Evolutionary conservation across 2,888 invertebrate genomes (phyloP).

Genomic region (Lasioglossum vierecki): DNA sequence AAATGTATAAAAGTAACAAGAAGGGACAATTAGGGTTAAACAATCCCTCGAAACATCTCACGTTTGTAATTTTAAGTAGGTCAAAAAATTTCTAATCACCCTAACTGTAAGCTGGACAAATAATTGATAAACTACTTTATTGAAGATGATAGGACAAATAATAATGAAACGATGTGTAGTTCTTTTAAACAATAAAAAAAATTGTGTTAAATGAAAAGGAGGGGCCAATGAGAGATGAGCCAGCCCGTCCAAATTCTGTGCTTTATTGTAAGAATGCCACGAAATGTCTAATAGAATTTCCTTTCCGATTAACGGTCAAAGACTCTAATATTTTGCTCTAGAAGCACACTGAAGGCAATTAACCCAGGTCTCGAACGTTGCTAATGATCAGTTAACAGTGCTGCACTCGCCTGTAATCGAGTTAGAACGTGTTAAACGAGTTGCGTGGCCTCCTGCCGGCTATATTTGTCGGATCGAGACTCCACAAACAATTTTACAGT

Average conservation of each 20-base stretch:
- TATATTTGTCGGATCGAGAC: neutral
- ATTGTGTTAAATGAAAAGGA: too few relatives aligned
- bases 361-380: neutral
- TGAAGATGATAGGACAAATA: neutral
- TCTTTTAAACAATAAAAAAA: neutral
- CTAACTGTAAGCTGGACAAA: neutral
- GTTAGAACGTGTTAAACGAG: slow-evolving; percentile 1
- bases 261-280: neutral
- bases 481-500: neutral
- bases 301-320: neutral
- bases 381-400: slow-evolving; percentile 13
- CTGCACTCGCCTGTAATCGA: slow-evolving; percentile 1
- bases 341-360: neutral
- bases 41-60: too few relatives aligned
- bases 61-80: neutral
- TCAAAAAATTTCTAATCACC: neutral
- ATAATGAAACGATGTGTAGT: neutral
- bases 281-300: neutral
- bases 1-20: neutral
- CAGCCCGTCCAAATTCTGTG: neutral
- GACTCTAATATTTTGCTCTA: neutral
- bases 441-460: neutral
- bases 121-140: neutral
- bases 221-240: too few relatives aligned
- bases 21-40: neutral